Evolutionary conservation across 2,797 vertebrate genomes (phyloP).

Genomic region (Tokudaia tokunoshimensis): DNA sequence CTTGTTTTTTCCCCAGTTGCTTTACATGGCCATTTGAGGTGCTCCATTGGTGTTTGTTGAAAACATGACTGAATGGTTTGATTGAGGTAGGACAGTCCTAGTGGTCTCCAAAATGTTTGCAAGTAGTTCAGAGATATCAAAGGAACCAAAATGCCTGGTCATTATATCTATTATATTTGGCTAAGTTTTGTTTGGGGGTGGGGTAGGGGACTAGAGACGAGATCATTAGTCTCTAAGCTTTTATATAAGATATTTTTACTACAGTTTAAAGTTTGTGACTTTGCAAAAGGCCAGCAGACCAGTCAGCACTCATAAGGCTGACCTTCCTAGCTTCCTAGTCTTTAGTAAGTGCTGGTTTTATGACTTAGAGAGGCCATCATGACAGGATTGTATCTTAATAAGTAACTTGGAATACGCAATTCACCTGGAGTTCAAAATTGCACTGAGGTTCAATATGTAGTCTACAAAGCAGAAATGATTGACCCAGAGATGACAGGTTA

Average conservation of each 20-base stretch:
- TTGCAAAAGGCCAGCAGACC: constrained; percentile 43
- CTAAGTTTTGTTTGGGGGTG: not conserved
- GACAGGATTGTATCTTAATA: constrained; percentile 42
- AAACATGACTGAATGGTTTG: constrained; percentile 7
- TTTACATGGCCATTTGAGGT: not conserved
- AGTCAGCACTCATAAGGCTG: not conserved
- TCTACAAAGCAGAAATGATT: not conserved
- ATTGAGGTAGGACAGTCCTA: not conserved
- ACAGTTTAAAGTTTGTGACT: not conserved
- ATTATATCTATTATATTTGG: constrained; percentile 49
- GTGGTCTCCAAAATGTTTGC: not conserved
- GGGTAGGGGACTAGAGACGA: not conserved
- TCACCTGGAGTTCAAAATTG: constrained; percentile 20
- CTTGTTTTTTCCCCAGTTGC: not conserved
- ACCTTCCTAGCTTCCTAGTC: not conserved
- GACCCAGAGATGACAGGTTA: constrained; percentile 37
- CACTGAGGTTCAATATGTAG: not conserved
- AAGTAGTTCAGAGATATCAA: constrained; percentile 48
- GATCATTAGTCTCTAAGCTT: not conserved
- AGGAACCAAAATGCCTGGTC: constrained; percentile 16
- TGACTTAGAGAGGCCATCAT: constrained; percentile 18
- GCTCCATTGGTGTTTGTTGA: constrained; percentile 16
- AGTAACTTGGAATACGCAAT: not conserved
- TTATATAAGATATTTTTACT: constrained; percentile 21
- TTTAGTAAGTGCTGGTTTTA: not conserved